A percentile compares a stretch with the other conserved stretches of the same genome.
These are phyloP conservation scores for Poeciliopsis presidionis DNA, from an alignment of 2,797 vertebrate genomes.

Conservation along the genomic window DNA sequence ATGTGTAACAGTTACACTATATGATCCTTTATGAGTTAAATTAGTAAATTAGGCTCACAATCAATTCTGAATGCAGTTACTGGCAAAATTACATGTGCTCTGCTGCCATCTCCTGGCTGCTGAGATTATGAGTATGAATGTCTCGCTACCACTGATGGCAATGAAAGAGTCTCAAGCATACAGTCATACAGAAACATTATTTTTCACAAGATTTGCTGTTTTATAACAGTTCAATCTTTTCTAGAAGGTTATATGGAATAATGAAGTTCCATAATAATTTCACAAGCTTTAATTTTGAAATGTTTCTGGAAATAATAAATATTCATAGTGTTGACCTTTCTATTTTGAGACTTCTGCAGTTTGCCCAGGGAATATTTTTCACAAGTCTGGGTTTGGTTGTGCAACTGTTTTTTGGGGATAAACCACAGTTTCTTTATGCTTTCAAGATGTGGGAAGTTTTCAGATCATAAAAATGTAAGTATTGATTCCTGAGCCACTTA, in stretches of 20 bases:
- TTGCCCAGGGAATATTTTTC: background rate
- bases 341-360: background rate
- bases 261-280: background rate
- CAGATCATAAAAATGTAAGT: background rate
- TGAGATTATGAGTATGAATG: constrained; percentile 20
- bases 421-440: background rate
- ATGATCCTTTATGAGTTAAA: background rate
- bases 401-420: background rate
- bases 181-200: background rate
- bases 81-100: background rate
- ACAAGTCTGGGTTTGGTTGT: background rate
- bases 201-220: background rate
- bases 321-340: background rate
- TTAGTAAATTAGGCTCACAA: background rate
- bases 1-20: background rate
- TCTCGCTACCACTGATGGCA: background rate
- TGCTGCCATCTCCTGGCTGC: constrained; percentile 73
- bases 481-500: background rate
- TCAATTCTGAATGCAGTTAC: constrained; percentile 20
- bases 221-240: background rate
- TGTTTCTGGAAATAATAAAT: background rate
- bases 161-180: background rate
- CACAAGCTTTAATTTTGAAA: background rate
- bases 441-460: background rate
- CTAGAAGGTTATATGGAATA: background rate